Evolutionary conservation across 2,797 vertebrate genomes (phyloP).

Genomic region (Perdix hodgsoniae): DNA sequence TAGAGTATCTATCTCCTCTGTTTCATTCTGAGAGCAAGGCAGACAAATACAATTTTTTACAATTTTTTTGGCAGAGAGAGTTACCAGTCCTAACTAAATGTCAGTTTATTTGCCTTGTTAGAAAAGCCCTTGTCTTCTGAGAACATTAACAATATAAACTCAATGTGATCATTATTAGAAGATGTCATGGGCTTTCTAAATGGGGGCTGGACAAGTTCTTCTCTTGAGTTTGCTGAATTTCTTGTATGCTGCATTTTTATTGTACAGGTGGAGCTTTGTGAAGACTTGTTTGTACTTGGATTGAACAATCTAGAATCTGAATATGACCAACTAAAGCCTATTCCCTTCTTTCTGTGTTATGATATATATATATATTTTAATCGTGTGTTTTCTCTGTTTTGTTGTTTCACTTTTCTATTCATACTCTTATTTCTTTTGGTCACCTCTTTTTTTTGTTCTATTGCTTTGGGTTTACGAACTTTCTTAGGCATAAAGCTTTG

Average conservation of each 20-base stretch:
- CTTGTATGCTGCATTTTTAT: background rate
- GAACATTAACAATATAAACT: background rate
- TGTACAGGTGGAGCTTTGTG: background rate
- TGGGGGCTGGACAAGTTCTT: background rate
- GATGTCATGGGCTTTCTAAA: background rate
- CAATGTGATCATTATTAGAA: background rate
- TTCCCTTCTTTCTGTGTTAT: background rate
- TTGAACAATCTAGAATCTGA: background rate
- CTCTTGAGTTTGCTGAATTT: background rate
- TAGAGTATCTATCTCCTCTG: background rate
- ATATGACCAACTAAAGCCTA: background rate
- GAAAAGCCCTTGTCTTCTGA: background rate
- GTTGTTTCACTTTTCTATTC: background rate
- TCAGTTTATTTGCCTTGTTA: background rate
- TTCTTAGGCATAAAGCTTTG: background rate
- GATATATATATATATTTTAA: background rate
- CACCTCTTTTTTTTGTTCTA: rapidly evolving
- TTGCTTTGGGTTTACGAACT: background rate
- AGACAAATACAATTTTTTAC: background rate
- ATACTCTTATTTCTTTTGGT: background rate
- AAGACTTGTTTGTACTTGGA: background rate
- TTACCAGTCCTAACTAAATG: background rate
- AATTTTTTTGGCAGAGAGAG: background rate
- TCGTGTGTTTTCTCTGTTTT: background rate
- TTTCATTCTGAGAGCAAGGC: slow-evolving; percentile 30